Evolutionary conservation across 2,888 invertebrate species (phyloP), one percentile per base, ranked within the genome.

Genomic region (Metallyticus violacea): DNA sequence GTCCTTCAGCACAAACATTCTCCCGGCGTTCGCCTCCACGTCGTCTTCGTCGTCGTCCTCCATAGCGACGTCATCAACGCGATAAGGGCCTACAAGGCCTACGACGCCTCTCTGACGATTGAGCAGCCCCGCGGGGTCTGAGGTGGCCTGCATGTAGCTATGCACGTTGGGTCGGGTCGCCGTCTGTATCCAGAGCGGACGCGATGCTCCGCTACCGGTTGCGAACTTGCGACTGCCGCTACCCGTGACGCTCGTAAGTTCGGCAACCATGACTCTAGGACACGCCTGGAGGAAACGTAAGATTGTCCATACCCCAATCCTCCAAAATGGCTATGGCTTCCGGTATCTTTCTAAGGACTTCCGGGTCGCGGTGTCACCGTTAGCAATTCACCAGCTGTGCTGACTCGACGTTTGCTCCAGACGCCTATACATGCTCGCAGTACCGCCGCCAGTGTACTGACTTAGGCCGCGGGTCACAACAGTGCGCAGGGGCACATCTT

Each of bases 31-130:
- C 30, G 7, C 7, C 27, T 29, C 77, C 2, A 7, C 83, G 6
- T 62, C 77, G 6, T 76, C 83, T 0, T 87, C 84, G 0, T 87
- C 88, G 5, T 88, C 86, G 2, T n/a, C 81, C n/a, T 9, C 15
- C 9, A 1, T 77, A 6, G 79, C 87, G 22, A 89, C 88, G 76
- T 62, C 22, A 2, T 25, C 76, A 89, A 90, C 89, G 5, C 90
- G 88, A 77, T 91, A 91, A 0, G 91, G 91, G 0, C 90, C 91
- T 0, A 91, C 91, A 77, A 91, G 89, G 2, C 91, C 91, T 7
- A 91, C 90, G 26, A 91, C 89, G 3, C 84, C 83, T 83, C 83
- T 83, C 27, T 83, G 86, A 6, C 86, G 81, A 1, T 30, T 26
- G 2, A 86, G 76, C 0, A 86, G 84, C 6, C 86, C 86, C n/a